phyloP scores from a whole-genome alignment of 2,888 invertebrate genomes.

The Zaprionus bogoriensis region DNA sequence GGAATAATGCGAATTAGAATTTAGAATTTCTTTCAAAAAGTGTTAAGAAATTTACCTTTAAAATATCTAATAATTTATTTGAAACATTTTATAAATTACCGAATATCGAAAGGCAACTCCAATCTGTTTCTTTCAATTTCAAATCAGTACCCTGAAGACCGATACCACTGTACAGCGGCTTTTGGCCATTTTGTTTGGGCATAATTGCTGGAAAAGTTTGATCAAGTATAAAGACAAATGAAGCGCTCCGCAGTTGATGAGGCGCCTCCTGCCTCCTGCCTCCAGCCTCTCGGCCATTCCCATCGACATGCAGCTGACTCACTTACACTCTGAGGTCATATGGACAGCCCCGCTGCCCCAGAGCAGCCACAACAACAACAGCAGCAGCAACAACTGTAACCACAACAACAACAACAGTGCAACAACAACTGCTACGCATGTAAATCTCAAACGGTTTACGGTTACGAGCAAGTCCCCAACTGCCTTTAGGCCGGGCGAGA shows the following conservation, averaged over 20 bases:
- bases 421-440: slow-evolving; percentile 51
- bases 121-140: background rate
- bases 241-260: slow-evolving; percentile 47
- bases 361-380: slow-evolving; percentile 3
- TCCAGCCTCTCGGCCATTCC: background rate
- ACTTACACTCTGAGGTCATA: slow-evolving; percentile 29
- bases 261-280: background rate
- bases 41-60: too few species aligned
- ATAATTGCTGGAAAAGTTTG: slow-evolving; percentile 64
- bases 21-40: too few species aligned
- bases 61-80: too few species aligned
- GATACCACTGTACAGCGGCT: background rate
- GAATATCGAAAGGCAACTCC: too few species aligned
- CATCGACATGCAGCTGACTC: slow-evolving; percentile 3
- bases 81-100: too few species aligned
- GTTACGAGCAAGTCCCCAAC: slow-evolving; percentile 70
- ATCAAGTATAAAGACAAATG: slow-evolving; percentile 61
- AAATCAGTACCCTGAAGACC: background rate
- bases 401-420: slow-evolving; percentile 50
- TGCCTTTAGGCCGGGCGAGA: slow-evolving; percentile 56
- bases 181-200: slow-evolving; percentile 49
- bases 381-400: slow-evolving; percentile 41
- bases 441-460: slow-evolving; percentile 78
- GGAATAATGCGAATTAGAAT: too few species aligned
- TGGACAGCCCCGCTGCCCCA: slow-evolving; percentile 32